Conservation (phyloP, 2,797 vertebrate genomes). For the Tragopan temminckii region DNA sequence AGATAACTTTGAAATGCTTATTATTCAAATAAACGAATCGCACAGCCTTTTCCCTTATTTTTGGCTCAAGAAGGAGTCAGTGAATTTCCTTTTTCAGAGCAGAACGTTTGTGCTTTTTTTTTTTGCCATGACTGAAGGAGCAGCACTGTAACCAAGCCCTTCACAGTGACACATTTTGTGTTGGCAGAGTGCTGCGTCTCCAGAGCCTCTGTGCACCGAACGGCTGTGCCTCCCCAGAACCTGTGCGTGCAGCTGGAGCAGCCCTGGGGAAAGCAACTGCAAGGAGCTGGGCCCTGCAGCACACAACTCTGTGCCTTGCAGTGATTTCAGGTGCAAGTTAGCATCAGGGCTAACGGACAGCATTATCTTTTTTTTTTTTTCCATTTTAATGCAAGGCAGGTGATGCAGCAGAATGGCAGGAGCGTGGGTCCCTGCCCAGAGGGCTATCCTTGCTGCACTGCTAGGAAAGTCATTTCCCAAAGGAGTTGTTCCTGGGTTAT, state of each 20-base stretch:
- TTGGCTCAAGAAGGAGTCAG: constrained; percentile 27
- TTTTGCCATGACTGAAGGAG: constrained; percentile 8
- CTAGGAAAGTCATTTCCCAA: not conserved
- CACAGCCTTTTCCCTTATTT: not conserved
- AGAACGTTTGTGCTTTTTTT: constrained; percentile 30
- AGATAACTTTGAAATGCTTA: constrained; percentile 48
- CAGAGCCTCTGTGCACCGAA: accelerated
- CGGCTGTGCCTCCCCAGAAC: not conserved
- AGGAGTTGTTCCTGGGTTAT: not conserved
- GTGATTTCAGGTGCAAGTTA: not conserved
- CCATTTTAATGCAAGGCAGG: not conserved
- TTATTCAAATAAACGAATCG: constrained; percentile 44
- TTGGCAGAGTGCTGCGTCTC: not conserved
- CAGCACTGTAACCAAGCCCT: constrained; percentile 3
- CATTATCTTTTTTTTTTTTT: not conserved
- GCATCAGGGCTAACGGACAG: not conserved
- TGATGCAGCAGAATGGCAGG: not conserved
- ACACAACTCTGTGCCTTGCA: too few relatives aligned
- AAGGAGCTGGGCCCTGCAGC: not conserved
- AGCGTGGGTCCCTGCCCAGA: not conserved
- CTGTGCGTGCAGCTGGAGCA: not conserved
- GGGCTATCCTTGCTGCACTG: not conserved
- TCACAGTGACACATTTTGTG: constrained; percentile 34
- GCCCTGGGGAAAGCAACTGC: not conserved
- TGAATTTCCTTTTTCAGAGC: constrained; percentile 44